Base-by-base conservation (phyloP, 2,888 invertebrate genomes). In the Trissoscelio sp. region DNA sequence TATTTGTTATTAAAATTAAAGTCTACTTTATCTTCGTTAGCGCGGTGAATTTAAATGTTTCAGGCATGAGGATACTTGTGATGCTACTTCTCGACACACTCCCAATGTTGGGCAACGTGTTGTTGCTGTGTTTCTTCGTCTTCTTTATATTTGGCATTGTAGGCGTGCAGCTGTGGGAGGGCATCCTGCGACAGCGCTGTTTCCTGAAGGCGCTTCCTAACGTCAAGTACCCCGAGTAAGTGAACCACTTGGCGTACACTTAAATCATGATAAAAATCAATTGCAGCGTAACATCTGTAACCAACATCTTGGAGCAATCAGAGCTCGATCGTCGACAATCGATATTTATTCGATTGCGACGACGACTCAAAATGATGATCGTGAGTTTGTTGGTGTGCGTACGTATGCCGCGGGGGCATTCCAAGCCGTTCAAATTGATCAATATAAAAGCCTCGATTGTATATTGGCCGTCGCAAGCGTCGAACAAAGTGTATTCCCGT, bases 71-170 rank as follows among this genome's bases (percentile, higher is more conserved):
- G 86, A 99, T 99, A 88, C 93, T 99, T 91, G 99, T 99, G 87
- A 99, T 99, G 98, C 93, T 99, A 78, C 94, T 99, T 60, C 94
- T 99, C 89, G 99, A 99, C 92, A 99, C 99, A 4, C 94, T 99
- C 85, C 99, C 99, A 11, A 99, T 99, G 99, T 93, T 99, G 89
- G 99, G 99, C 84, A 99, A 99, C 92, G 99, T 99, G 62, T 93
- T 99, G 85, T 94, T 99, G 85, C 94, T 99, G 83, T 99, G 99
- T 92, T 99, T 99, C 94, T 99, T 99, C 94, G 99, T 99, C 79
- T 99, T 99, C 95, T 99, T 99, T 94, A 99, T 99, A 92, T 99
- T 99, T 91, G 99, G 99, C 85, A 99, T 99, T 90, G 97, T 99
- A 87, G 99, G 99, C 16, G 99, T 99, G 42, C 99, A 99, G 92